Conservation (phyloP, 2,797 vertebrate genomes). For the Onychomys leucogaster region DNA sequence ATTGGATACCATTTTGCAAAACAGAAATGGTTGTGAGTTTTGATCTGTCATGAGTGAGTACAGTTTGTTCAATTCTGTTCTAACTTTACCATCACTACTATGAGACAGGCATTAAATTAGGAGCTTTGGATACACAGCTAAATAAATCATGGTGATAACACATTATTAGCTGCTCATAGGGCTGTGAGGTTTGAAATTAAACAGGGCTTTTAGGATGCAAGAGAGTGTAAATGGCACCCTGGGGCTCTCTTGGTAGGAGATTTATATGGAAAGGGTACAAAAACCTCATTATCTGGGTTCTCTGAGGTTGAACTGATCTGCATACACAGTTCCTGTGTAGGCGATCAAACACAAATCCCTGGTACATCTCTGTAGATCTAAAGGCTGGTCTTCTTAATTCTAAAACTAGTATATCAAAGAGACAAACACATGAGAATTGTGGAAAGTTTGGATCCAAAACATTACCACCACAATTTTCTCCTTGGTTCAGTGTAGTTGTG, state of each 20-base stretch:
- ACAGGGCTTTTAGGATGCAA: neutral
- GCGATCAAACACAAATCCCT: conserved; percentile 15
- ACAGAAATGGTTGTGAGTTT: conserved; percentile 14
- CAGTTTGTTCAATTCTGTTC: neutral
- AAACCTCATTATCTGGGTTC: conserved; percentile 7
- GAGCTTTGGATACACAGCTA: neutral
- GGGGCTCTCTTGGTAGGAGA: neutral
- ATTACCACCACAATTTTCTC: neutral
- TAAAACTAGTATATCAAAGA: neutral
- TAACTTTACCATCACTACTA: neutral
- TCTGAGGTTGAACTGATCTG: neutral
- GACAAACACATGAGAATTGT: neutral
- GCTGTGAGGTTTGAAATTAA: conserved; percentile 44
- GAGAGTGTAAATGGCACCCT: neutral
- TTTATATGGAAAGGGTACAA: neutral
- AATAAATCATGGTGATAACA: neutral
- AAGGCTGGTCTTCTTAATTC: neutral
- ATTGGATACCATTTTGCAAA: neutral
- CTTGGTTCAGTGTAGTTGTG: neutral
- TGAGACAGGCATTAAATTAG: neutral
- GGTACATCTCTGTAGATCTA: neutral
- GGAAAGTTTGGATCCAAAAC: neutral
- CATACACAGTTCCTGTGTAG: neutral
- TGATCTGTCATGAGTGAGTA: neutral
- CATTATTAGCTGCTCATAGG: conserved; percentile 9